phyloP scores from a whole-genome alignment of 2,888 invertebrate species.

The Scaptomyza parva region DNA sequence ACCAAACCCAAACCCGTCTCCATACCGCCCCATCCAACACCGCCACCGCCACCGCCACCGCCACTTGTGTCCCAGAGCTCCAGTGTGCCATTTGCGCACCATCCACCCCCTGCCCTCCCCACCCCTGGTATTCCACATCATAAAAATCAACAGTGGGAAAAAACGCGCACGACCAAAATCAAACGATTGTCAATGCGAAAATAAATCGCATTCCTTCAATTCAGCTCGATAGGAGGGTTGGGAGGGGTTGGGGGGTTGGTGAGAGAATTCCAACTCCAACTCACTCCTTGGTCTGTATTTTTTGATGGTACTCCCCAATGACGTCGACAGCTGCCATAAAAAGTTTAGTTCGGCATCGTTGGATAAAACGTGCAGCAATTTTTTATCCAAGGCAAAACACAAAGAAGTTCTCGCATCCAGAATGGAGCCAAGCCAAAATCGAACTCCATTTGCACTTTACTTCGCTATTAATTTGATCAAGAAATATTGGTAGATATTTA shows the following conservation, averaged over 20 bases:
- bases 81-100: constrained; percentile 31
- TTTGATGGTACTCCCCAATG: constrained; percentile 62
- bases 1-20: not conserved
- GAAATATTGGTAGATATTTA: constrained; percentile 28
- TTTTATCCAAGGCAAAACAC: constrained; percentile 62
- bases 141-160: constrained; percentile 56
- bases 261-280: constrained; percentile 3
- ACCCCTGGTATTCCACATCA: constrained; percentile 22
- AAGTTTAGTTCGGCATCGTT: constrained; percentile 70
- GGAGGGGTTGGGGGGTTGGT: not conserved
- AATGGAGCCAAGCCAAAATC: constrained; percentile 38
- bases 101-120: not conserved
- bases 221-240: constrained; percentile 26
- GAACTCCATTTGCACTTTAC: constrained; percentile 47
- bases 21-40: too few species aligned
- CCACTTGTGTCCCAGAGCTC: constrained; percentile 6
- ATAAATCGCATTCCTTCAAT: constrained; percentile 81
- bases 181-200: constrained; percentile 82
- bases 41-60: constrained; percentile 3
- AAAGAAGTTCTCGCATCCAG: constrained; percentile 28
- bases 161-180: constrained; percentile 77
- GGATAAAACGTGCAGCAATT: constrained; percentile 76
- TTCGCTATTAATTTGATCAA: constrained; percentile 29
- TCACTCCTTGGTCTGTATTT: not conserved
- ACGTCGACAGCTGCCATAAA: constrained; percentile 80